Conservation (phyloP, 2,888 invertebrate genomes). For the Xylocampa areola region DNA sequence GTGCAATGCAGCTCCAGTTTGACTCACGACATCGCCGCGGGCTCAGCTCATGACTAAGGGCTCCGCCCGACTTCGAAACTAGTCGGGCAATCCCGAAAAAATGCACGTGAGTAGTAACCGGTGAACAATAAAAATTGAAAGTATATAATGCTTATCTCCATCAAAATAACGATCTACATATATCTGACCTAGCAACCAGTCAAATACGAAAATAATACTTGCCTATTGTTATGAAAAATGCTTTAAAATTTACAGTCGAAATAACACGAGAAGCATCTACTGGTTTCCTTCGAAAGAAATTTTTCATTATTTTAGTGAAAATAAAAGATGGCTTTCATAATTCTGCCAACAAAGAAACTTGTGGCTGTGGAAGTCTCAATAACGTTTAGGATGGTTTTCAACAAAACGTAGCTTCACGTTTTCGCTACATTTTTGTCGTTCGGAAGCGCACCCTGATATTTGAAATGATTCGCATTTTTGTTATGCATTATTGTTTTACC, state of each 20-base stretch:
- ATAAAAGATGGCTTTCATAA: slow-evolving; percentile 56
- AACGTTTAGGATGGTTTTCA: slow-evolving; percentile 48
- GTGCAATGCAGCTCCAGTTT: no score
- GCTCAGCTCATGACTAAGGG: no score
- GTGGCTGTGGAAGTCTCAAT: slow-evolving; percentile 49
- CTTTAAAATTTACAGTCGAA: slow-evolving; percentile 45
- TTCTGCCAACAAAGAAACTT: slow-evolving; percentile 53
- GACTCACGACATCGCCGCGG: no score
- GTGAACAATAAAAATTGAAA: neutral
- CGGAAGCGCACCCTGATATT: slow-evolving; percentile 44
- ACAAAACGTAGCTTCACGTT: slow-evolving; percentile 38
- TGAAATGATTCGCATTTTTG: slow-evolving; percentile 23
- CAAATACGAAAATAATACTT: slow-evolving; percentile 36
- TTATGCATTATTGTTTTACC: slow-evolving; percentile 9
- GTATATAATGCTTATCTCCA: neutral
- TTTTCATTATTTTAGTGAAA: slow-evolving; percentile 61
- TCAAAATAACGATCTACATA: neutral
- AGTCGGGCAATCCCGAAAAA: no score
- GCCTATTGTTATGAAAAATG: slow-evolving; percentile 52
- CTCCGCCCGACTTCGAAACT: no score
- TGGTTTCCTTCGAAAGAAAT: slow-evolving; percentile 28
- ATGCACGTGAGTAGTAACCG: no score
- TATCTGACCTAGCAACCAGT: slow-evolving; percentile 14
- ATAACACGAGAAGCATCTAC: slow-evolving; percentile 43
- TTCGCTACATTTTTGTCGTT: slow-evolving; percentile 40